Evolutionary conservation across 2,888 invertebrate genomes (phyloP).

Genomic region (Drosophila diplacantha): DNA sequence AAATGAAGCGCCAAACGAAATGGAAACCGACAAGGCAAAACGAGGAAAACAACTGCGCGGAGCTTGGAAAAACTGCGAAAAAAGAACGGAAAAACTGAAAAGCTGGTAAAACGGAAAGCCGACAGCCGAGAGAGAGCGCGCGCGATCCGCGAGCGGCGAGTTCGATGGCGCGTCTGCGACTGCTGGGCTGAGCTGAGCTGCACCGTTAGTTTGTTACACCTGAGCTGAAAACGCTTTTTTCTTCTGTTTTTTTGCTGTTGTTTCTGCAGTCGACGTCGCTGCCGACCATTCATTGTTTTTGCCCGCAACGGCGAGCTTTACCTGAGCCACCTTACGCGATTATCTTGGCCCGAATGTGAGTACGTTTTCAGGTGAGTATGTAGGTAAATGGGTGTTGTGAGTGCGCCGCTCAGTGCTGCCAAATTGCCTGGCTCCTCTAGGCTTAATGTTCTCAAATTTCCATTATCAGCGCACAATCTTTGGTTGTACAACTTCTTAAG

Average conservation of each 20-base stretch:
- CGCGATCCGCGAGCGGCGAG: constrained; percentile 51
- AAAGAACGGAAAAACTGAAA: constrained; percentile 16
- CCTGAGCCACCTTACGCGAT: constrained; percentile 29
- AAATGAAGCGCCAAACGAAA: constrained; percentile 32
- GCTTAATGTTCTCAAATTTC: background rate
- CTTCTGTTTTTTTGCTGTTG: background rate
- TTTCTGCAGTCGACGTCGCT: constrained; percentile 6
- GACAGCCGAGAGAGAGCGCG: constrained; percentile 21
- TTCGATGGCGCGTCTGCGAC: constrained; percentile 65
- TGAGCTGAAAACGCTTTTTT: constrained; percentile 49
- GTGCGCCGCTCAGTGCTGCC: background rate
- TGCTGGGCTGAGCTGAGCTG: constrained; percentile 60
- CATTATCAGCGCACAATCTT: background rate
- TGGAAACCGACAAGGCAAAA: constrained; percentile 18
- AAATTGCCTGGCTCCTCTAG: background rate
- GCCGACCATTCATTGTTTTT: constrained; percentile 38
- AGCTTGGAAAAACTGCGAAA: constrained; percentile 3
- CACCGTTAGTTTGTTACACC: constrained; percentile 73
- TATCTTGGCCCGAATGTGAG: constrained; percentile 26
- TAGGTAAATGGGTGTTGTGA: background rate
- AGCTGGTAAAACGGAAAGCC: constrained; percentile 9
- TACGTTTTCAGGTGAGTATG: constrained; percentile 9
- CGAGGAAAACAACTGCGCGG: background rate
- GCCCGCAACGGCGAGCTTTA: constrained; percentile 30
- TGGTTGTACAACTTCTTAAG: no score